Evolutionary conservation across 2,888 invertebrate species (phyloP).

Genomic region (Zeuzera pyrina): DNA sequence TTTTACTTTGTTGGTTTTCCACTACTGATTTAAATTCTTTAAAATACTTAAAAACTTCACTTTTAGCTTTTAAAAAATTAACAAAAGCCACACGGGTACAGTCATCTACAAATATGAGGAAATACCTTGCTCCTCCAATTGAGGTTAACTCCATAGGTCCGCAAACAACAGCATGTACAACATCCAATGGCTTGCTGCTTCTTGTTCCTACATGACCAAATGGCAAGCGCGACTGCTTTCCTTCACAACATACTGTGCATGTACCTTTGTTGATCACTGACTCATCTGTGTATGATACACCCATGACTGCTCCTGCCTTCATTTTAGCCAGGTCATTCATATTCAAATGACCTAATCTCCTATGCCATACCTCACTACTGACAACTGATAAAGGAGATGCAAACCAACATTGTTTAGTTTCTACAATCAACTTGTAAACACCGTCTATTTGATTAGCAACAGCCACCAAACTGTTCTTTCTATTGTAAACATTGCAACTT

Average conservation of each 20-base stretch:
- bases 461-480: slow-evolving; percentile 5
- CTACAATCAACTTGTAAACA: slow-evolving; percentile 9
- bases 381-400: slow-evolving; percentile 6
- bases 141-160: slow-evolving; percentile 17
- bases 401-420: slow-evolving; percentile 6
- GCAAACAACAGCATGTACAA: slow-evolving; percentile 16
- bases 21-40: slow-evolving; percentile 13
- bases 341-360: slow-evolving; percentile 18
- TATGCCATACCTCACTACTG: slow-evolving; percentile 14
- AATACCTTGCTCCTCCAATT: slow-evolving; percentile 15
- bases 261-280: no score
- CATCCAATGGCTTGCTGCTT: slow-evolving; percentile 9
- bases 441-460: no score
- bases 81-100: slow-evolving; percentile 12
- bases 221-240: slow-evolving; percentile 15
- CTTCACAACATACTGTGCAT: slow-evolving; percentile 14
- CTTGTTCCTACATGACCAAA: slow-evolving; percentile 12
- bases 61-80: slow-evolving; percentile 14
- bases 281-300: background rate
- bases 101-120: slow-evolving; percentile 16
- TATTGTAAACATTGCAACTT: slow-evolving; percentile 9
- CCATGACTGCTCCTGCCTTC: slow-evolving; percentile 11
- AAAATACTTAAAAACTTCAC: slow-evolving; percentile 8
- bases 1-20: slow-evolving; percentile 11
- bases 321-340: slow-evolving; percentile 12